Evolutionary conservation across 2,888 invertebrate genomes (phyloP).

Genomic region (Andrena bicolor): DNA sequence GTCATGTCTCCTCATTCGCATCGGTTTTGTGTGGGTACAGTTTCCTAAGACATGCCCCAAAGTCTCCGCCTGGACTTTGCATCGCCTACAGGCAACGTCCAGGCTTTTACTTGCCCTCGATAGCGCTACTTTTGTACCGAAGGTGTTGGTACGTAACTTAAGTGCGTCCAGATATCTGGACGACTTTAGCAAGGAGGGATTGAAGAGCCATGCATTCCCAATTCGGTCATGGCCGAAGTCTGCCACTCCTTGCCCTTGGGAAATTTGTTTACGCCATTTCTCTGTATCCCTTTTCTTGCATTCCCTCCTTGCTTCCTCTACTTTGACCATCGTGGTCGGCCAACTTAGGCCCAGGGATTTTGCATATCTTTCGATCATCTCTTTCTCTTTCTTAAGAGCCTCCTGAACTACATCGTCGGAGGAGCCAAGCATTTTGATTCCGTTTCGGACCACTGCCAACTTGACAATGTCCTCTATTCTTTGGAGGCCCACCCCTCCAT

Average conservation of each 20-base stretch:
- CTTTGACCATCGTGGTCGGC: too few relatives aligned
- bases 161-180: not conserved
- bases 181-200: not conserved
- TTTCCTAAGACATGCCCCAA: not conserved
- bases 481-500: too few relatives aligned
- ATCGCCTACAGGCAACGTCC: not conserved
- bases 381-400: too few relatives aligned
- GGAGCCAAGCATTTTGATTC: too few relatives aligned
- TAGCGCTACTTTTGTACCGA: not conserved
- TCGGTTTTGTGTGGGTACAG: not conserved
- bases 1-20: constrained; percentile 20
- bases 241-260: not conserved
- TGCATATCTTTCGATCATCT: too few relatives aligned
- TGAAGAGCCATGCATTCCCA: not conserved
- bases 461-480: too few relatives aligned
- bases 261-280: not conserved
- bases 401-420: too few relatives aligned
- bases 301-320: not conserved
- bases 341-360: too few relatives aligned
- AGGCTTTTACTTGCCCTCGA: not conserved
- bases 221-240: not conserved
- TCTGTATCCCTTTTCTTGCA: not conserved
- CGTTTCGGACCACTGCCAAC: too few relatives aligned
- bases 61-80: not conserved
- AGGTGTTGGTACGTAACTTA: not conserved